These are phyloP conservation scores for Apoderus coryli DNA, from an alignment of 2,888 invertebrate genomes.

Conservation along the genomic window DNA sequence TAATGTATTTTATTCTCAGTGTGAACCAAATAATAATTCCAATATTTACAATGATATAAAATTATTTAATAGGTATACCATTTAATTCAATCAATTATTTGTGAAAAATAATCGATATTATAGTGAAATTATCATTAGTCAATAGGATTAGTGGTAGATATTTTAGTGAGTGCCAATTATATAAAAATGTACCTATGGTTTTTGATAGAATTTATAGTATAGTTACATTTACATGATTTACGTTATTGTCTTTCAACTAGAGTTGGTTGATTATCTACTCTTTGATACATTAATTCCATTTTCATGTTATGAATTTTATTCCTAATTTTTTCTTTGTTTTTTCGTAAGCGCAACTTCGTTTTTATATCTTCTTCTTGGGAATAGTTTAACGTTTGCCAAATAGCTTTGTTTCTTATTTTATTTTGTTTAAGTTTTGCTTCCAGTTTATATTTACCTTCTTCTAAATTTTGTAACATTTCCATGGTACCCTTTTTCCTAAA, in stretches of 20 bases:
- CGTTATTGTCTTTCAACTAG: conserved; percentile 55
- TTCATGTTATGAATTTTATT: conserved; percentile 52
- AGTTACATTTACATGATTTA: too few species aligned
- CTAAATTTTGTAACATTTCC: conserved; percentile 42
- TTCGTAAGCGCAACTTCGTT: conserved; percentile 39
- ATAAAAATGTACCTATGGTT: too few species aligned
- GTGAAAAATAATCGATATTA: too few species aligned
- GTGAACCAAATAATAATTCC: too few species aligned
- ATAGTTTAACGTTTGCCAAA: conserved; percentile 53
- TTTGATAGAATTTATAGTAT: too few species aligned
- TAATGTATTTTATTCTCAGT: too few species aligned
- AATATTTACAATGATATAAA: too few species aligned
- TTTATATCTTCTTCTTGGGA: conserved; percentile 53
- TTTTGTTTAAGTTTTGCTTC: conserved; percentile 45
- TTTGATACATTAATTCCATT: conserved; percentile 57
- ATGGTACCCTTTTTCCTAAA: conserved; percentile 44
- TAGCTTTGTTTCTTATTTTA: conserved; percentile 45
- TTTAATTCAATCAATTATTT: too few species aligned
- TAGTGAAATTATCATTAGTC: too few species aligned
- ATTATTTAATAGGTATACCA: too few species aligned
- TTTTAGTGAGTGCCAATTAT: too few species aligned
- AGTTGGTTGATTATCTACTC: conserved; percentile 55
- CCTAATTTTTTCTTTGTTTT: conserved; percentile 52
- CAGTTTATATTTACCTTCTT: conserved; percentile 43
- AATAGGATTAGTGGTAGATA: too few species aligned